These are phyloP conservation scores for Aporophyla lueneburgensis DNA, from an alignment of 2,888 invertebrate species.

Conservation along the genomic window DNA sequence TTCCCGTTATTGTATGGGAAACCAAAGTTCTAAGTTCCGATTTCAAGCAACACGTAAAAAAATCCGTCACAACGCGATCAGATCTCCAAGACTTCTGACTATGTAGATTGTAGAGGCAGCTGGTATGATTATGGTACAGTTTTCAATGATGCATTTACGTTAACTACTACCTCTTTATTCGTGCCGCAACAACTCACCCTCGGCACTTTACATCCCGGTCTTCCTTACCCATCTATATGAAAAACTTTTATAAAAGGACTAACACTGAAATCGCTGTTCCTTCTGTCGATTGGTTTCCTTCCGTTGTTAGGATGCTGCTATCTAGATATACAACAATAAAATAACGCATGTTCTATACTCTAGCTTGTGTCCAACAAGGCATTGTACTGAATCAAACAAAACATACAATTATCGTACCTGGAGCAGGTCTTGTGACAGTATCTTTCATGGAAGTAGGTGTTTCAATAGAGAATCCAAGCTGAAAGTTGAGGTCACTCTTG, in stretches of 20 bases:
- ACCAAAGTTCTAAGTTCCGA: too few relatives aligned
- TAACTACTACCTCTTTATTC: too few relatives aligned
- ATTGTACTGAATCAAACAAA: neutral
- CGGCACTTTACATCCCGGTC: too few relatives aligned
- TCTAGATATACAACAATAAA: neutral
- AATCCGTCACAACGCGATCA: too few relatives aligned
- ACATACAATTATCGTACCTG: constrained; percentile 67
- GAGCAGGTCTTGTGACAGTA: constrained; percentile 73
- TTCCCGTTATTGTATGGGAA: too few relatives aligned
- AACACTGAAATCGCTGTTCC: neutral
- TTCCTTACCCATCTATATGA: neutral
- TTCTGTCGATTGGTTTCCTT: neutral
- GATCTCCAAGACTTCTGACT: too few relatives aligned
- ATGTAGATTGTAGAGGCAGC: too few relatives aligned
- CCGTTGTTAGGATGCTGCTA: too few relatives aligned
- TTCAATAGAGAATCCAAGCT: constrained; percentile 75
- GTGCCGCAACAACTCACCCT: too few relatives aligned
- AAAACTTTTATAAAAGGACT: neutral
- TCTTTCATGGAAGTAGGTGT: constrained; percentile 70
- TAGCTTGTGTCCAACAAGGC: neutral
- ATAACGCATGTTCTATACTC: neutral
- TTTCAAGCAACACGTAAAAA: too few relatives aligned
- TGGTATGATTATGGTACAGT: too few relatives aligned
- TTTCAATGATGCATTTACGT: too few relatives aligned
- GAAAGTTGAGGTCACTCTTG: constrained; percentile 72